Evolutionary conservation across 2,888 invertebrate species (phyloP).

Genomic region (Parnassius smintheus): DNA sequence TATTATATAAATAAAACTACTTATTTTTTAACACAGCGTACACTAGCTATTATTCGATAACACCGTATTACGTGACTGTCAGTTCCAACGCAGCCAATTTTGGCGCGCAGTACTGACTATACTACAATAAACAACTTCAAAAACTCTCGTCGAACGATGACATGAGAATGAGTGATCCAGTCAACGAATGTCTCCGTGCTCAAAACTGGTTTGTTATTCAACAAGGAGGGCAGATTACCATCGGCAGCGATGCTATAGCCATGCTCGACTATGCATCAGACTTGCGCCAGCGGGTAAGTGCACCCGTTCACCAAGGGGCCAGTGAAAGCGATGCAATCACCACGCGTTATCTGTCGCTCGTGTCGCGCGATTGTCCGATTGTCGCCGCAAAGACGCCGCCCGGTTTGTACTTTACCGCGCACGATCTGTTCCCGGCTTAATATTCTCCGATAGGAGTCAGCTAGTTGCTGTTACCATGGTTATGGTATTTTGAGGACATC

Average conservation of each 20-base stretch:
- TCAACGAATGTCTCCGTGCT: background rate
- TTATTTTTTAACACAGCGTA: too few relatives aligned
- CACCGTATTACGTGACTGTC: too few relatives aligned
- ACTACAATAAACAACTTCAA: too few relatives aligned
- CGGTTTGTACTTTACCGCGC: conserved; percentile 50
- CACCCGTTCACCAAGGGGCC: conserved; percentile 43
- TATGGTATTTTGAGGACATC: background rate
- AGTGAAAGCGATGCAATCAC: conserved; percentile 45
- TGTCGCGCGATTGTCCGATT: conserved; percentile 55
- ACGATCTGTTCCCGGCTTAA: conserved; percentile 24
- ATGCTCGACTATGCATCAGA: conserved; percentile 1
- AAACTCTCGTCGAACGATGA: background rate
- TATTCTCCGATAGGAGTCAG: conserved; percentile 24
- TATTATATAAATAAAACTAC: too few relatives aligned
- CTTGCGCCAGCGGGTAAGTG: conserved; percentile 35
- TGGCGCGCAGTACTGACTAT: too few relatives aligned
- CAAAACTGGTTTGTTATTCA: conserved; percentile 12
- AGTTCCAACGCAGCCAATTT: too few relatives aligned
- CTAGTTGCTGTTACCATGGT: conserved; percentile 4
- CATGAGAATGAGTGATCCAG: background rate
- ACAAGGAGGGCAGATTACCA: conserved; percentile 14
- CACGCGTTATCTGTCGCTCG: conserved; percentile 44
- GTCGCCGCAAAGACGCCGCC: conserved; percentile 56
- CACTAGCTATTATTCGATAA: too few relatives aligned
- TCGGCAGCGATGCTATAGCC: conserved; percentile 18